Conservation (phyloP, 2,113 vertebrate genomes). For the Craseonycteris thonglongyai region DNA sequence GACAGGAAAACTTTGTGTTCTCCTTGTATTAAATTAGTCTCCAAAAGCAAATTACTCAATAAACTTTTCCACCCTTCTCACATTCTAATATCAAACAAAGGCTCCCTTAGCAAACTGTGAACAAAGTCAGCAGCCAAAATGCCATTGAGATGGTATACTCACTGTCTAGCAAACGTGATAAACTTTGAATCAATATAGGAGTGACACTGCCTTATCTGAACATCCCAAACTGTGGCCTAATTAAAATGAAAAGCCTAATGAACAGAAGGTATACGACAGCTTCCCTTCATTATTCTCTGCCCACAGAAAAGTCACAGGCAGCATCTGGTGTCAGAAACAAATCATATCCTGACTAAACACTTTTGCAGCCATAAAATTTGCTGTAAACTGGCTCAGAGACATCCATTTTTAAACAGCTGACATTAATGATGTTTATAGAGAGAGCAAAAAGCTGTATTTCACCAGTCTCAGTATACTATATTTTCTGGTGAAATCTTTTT, state of each 20-base stretch:
- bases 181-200: constrained; percentile 85
- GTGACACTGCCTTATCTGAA: constrained; percentile 84
- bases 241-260: constrained; percentile 77
- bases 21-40: constrained; percentile 58
- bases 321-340: constrained; percentile 71
- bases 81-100: constrained; percentile 58
- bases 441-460: constrained; percentile 63
- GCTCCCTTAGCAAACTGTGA: constrained; percentile 53
- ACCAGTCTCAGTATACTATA: constrained; percentile 42
- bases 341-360: constrained; percentile 68
- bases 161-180: constrained; percentile 86
- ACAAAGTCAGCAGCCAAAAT: constrained; percentile 59
- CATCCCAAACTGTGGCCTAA: constrained; percentile 85
- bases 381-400: constrained; percentile 38
- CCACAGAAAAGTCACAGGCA: constrained; percentile 59
- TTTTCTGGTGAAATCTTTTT: constrained; percentile 48
- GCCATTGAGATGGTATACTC: constrained; percentile 62
- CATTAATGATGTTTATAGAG: constrained; percentile 69
- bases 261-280: constrained; percentile 59
- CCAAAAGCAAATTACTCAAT: constrained; percentile 43
- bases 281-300: constrained; percentile 69
- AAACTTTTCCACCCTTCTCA: constrained; percentile 12
- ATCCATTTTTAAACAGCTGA: constrained; percentile 68
- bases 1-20: constrained; percentile 35
- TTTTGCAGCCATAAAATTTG: constrained; percentile 65